Base-by-base conservation (phyloP, 2,888 invertebrate genomes). In the Dromius quadrimaculatus region DNA sequence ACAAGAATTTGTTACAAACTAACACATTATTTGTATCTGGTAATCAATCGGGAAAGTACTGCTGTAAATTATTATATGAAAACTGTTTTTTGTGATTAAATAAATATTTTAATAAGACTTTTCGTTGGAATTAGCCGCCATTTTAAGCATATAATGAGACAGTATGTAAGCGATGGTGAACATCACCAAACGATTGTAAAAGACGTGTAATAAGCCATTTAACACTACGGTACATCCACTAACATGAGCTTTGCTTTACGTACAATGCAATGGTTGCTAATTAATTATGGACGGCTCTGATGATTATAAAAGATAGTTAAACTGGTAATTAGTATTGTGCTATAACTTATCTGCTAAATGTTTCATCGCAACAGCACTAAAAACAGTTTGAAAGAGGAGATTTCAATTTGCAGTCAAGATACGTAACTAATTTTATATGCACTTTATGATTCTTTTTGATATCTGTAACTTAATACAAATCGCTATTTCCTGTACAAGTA, bases 1-100 rank as follows among this genome's bases (percentile, higher is more conserved):
- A 68, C 68, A 68, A 45, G 68, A 68, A 68, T 68, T 68, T 68
- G 59, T 68, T 45, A 32, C 68, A 59, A 59, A 45, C 43, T 20
- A 68, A 68, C 68, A 45, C 59, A 68, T 68, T 68, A 68, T 68
- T 68, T 68, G 68, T 68, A 32, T 19, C 15, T 38, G 54, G 59
- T 15, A 68, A 68, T 68, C 43, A 68, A 68, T 68, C 28, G 17
- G 41, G 68, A 68, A 66, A 57, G 57, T 50, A 28, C 19, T 32
- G 57, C 45, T 15, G 68, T 68, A 59, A 59, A 68, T 68, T 68
- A 59, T 59, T 22, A 19, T n/a, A n/a, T 59, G 68, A 68, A 68
- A 68, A 68, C 59, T 59, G 34, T 28, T 3, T 28, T 28, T 28
- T 28, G 28, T 28, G 28, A 28, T 28, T 28, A 28, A 28, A 28